Evolutionary conservation across 2,888 invertebrate species (phyloP), one percentile per base, ranked within the genome.

Genomic region (Polyploca ridens): DNA sequence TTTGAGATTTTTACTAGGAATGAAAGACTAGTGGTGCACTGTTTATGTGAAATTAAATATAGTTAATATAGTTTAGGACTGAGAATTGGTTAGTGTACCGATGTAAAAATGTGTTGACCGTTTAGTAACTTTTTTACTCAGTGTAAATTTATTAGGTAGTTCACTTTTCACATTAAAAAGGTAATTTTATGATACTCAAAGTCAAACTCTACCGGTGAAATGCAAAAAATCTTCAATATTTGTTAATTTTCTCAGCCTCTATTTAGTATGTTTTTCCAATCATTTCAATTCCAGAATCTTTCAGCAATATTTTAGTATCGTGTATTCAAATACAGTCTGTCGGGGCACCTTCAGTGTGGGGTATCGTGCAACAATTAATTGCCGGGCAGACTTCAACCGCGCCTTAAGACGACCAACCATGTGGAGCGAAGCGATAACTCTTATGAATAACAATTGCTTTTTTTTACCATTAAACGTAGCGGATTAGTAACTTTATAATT

Each of bases 31-130:
- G 78, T 77, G 74, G 80, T 79, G 87, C 88, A 86, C 82, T 86
- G 85, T 90, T 91, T 90, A 90, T 87, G 85, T 83, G 85, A 86
- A 90, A 89, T 91, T 90, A 90, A 90, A 90, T 90, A 87, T 88
- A 86, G 87, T 89, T 90, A 90, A 90, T 90, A 90, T 90, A 90
- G 90, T 90, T 90, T 88, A n/a, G n/a, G n/a, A 89, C 86, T 86
- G 79, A 86, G 88, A 87, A 88, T 80, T 80, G 85, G 87, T 87
- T 87, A 83, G 19, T 19, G 19, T 19, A 54, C 19, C 77, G 74
- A 80, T 74, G 81, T 76, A 81, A 85, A 85, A 86, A 85, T 85
- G 83, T 80, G 82, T 75, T 77, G 77, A 49, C 16, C 6, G 77
- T 75, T 79, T 83, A 0, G 35, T 38, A 1, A 1, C 11, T 8